Conservation (phyloP, 1,140 invertebrate species). For the Prorops nasuta region DNA sequence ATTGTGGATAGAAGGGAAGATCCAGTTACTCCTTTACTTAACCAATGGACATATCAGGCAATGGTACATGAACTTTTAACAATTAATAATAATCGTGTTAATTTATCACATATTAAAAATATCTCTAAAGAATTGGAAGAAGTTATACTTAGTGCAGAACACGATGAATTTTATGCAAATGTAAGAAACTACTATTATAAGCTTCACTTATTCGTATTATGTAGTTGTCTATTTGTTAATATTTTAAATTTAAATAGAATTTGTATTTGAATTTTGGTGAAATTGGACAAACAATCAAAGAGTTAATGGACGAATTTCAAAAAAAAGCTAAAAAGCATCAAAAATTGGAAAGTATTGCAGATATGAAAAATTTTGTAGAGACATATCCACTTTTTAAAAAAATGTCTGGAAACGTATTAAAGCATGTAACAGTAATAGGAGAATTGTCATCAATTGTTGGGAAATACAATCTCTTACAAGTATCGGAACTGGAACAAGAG, state of each 20-base stretch:
- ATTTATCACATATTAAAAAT: conserved; percentile 77
- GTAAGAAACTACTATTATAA: conserved; percentile 52
- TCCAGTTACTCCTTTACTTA: conserved; percentile 93
- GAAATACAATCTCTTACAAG: conserved; percentile 77
- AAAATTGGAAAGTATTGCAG: conserved; percentile 96
- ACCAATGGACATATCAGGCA: conserved; percentile 99
- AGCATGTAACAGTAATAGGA: conserved; percentile 95
- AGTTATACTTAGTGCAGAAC: conserved; percentile 90
- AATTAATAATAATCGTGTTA: conserved; percentile 94
- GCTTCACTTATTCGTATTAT: conserved; percentile 2
- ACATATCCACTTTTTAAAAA: conserved; percentile 99
- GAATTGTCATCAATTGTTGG: conserved; percentile 87
- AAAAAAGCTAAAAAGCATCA: conserved; percentile 92
- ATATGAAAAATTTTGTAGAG: conserved; percentile 99
- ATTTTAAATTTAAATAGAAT: conserved; percentile 64
- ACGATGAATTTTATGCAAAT: conserved; percentile 97
- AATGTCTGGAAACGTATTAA: conserved; percentile 96
- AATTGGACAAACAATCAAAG: conserved; percentile 96
- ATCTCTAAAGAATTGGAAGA: conserved; percentile 88
- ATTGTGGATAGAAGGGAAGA: conserved; percentile 91
- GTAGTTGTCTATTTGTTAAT: conserved; percentile 1
- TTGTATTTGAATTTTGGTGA: conserved; percentile 97
- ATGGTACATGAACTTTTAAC: conserved; percentile 98
- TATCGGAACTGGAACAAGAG: conserved; percentile 97
- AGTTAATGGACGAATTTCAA: conserved; percentile 97